Evolutionary conservation across 2,888 invertebrate species (phyloP).

Genomic region (Dryadula phaetusa): DNA sequence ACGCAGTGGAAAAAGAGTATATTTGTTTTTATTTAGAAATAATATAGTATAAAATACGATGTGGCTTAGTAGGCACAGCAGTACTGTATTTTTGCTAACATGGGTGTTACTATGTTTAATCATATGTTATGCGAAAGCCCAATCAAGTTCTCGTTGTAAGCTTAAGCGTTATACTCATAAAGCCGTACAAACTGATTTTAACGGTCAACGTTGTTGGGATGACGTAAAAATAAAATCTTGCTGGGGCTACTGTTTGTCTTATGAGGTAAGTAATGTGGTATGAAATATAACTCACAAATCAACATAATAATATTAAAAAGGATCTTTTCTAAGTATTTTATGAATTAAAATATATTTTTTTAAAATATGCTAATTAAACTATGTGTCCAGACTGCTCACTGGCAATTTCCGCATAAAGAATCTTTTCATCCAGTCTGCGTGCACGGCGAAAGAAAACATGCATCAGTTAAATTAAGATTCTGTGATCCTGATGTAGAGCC

Average conservation of each 20-base stretch:
- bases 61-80: conserved; percentile 44
- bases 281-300: background rate
- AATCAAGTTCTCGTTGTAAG: conserved; percentile 62
- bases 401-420: conserved; percentile 94
- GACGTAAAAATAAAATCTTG: conserved; percentile 91
- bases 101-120: conserved; percentile 56
- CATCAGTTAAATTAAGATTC: conserved; percentile 86
- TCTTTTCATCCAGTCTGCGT: conserved; percentile 94
- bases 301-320: too few species aligned
- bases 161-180: conserved; percentile 67
- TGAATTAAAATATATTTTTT: too few species aligned
- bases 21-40: background rate
- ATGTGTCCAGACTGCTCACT: conserved; percentile 89
- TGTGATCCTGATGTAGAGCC: conserved; percentile 90
- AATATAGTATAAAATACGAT: conserved; percentile 43
- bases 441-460: conserved; percentile 88
- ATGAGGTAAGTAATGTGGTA: conserved; percentile 85
- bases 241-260: conserved; percentile 93
- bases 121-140: conserved; percentile 53
- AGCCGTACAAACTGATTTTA: conserved; percentile 78
- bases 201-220: conserved; percentile 91
- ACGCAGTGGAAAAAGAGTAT: conserved; percentile 43
- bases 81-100: conserved; percentile 50
- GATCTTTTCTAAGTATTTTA: too few species aligned
- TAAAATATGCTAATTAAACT: too few species aligned